phyloP scores from a whole-genome alignment of 1,140 invertebrate species.

The Oncopeltus fasciatus region DNA sequence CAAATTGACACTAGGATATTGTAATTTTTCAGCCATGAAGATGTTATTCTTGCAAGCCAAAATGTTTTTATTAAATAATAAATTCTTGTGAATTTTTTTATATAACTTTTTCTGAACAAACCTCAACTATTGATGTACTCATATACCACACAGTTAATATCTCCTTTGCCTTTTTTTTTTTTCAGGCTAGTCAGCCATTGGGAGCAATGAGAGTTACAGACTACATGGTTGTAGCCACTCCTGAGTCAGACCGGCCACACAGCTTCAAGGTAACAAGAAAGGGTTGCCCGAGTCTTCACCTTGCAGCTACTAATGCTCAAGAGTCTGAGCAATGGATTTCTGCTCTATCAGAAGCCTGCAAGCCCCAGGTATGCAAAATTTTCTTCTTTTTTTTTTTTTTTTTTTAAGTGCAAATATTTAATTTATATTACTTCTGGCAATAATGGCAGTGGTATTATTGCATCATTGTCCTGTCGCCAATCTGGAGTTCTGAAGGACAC shows the following conservation, averaged over 20 bases:
- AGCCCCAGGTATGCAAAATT: conserved; percentile 23
- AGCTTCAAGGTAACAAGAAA: conserved; percentile 62
- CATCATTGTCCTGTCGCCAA: too few species aligned
- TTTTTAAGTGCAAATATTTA: too few species aligned
- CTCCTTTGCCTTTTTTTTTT: too few species aligned
- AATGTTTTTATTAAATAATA: background rate
- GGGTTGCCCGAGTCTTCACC: conserved; percentile 57
- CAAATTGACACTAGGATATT: too few species aligned
- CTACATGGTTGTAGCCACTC: conserved; percentile 53
- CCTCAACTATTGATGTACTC: too few species aligned
- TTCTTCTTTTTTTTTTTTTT: too few species aligned
- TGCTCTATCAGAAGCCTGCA: conserved; percentile 50
- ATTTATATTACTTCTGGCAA: too few species aligned
- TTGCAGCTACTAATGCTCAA: conserved; percentile 66
- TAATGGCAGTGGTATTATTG: too few species aligned
- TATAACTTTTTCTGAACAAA: background rate
- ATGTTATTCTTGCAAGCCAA: background rate
- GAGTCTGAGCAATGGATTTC: conserved; percentile 58
- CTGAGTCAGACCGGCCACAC: conserved; percentile 38
- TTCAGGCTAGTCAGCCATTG: conserved; percentile 70
- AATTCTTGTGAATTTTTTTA: background rate
- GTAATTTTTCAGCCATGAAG: too few species aligned
- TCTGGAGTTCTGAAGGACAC: too few species aligned
- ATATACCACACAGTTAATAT: too few species aligned
- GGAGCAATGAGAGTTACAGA: conserved; percentile 76